Evolutionary conservation across 2,888 invertebrate species (phyloP).

Genomic region (Urechis unicinctus): DNA sequence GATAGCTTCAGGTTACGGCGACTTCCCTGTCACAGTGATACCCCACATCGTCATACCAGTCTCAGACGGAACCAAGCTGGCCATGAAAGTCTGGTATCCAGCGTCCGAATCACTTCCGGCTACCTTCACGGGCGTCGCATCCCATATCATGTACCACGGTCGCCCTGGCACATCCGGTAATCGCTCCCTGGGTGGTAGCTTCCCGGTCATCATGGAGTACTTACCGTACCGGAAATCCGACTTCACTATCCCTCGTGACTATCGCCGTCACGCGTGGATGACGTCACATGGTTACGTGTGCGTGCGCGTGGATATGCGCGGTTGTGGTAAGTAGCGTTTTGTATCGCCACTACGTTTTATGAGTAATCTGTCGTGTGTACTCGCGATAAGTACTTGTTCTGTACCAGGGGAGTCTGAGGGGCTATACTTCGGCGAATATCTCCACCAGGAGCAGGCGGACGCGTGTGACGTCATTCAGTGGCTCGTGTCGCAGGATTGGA

Average conservation of each 20-base stretch:
- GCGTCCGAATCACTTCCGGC: not conserved
- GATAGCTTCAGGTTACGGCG: too few relatives aligned
- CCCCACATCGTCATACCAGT: constrained; percentile 7
- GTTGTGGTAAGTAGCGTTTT: constrained; percentile 3
- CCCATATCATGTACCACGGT: not conserved
- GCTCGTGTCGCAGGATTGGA: constrained; percentile 18
- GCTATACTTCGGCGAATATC: constrained; percentile 20
- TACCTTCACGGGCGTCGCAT: not conserved
- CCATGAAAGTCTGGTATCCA: constrained; percentile 10
- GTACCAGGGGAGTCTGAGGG: constrained; percentile 23
- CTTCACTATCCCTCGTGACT: constrained; percentile 18
- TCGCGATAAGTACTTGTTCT: too few relatives aligned
- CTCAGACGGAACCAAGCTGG: constrained; percentile 7
- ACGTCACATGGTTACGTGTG: constrained; percentile 16
- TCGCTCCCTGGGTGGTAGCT: not conserved
- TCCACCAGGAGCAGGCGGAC: constrained; percentile 19
- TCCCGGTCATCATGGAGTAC: constrained; percentile 21
- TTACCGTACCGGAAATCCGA: constrained; percentile 23
- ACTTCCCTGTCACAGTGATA: constrained; percentile 9
- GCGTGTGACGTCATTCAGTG: constrained; percentile 18
- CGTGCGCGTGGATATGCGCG: constrained; percentile 19
- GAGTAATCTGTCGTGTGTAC: too few relatives aligned
- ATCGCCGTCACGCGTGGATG: constrained; percentile 9
- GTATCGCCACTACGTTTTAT: not conserved
- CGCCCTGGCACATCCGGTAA: not conserved